Conservation (phyloP, 2,888 invertebrate genomes). For the Sarcophaga subvicina region DNA sequence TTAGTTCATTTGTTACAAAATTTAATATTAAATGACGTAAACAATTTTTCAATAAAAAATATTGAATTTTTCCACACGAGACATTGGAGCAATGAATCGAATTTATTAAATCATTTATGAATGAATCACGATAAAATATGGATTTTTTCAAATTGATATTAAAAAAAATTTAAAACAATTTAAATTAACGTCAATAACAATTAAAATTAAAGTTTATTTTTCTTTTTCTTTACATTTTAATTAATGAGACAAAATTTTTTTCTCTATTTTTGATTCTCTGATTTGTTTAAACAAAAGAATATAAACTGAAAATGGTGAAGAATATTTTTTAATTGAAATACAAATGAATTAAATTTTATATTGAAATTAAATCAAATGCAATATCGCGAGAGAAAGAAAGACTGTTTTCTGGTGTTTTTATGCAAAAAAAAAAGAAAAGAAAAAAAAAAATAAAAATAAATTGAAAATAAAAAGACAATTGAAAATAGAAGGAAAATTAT, state of each 20-base stretch:
- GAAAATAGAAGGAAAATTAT: conserved; percentile 46
- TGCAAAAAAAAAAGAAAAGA: conserved; percentile 23
- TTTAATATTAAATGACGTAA: neutral
- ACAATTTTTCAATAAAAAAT: neutral
- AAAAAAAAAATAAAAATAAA: conserved; percentile 40
- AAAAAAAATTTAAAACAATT: conserved; percentile 52
- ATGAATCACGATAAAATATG: conserved; percentile 50
- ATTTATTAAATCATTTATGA: conserved; percentile 33
- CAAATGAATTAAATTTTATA: conserved; percentile 56
- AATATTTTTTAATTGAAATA: conserved; percentile 59
- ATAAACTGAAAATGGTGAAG: neutral
- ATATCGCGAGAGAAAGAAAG: neutral
- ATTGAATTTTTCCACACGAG: neutral
- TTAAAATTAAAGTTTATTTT: conserved; percentile 39
- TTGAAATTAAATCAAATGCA: conserved; percentile 45
- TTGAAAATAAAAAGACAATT: conserved; percentile 20
- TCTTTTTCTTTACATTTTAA: neutral
- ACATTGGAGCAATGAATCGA: conserved; percentile 3
- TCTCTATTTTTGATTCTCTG: conserved; percentile 6
- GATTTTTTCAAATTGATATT: conserved; percentile 20
- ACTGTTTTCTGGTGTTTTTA: conserved; percentile 38
- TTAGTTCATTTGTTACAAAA: neutral
- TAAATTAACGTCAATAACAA: conserved; percentile 65
- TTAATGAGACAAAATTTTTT: conserved; percentile 12
- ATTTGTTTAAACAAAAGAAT: neutral